Evolutionary conservation across 1,140 invertebrate genomes (phyloP).

Genomic region (Coenobita brevimanus): DNA sequence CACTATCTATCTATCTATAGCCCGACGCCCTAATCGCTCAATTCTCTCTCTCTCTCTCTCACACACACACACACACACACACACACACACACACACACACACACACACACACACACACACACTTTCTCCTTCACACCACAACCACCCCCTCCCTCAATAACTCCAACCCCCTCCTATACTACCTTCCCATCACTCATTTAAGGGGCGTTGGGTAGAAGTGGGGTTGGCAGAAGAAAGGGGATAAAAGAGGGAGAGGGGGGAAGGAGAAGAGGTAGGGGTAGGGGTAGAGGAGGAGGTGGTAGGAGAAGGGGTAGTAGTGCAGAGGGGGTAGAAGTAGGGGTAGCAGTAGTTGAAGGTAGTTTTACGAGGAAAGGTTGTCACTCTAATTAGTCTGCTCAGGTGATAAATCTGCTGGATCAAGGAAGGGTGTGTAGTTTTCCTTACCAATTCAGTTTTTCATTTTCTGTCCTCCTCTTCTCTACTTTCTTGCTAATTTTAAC

Average conservation of each 20-base stretch:
- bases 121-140: not conserved
- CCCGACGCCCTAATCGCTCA: too few relatives aligned
- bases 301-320: not conserved
- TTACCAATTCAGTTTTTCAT: too few relatives aligned
- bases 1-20: too few relatives aligned
- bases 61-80: constrained; percentile 11
- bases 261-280: not conserved
- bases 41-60: too few relatives aligned
- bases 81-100: constrained; percentile 11
- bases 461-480: too few relatives aligned
- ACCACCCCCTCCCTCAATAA: not conserved
- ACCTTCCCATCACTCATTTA: too few relatives aligned
- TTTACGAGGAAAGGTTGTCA: not conserved
- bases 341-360: not conserved
- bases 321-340: not conserved
- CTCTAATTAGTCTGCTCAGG: too few relatives aligned
- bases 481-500: too few relatives aligned
- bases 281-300: not conserved
- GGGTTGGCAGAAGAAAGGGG: not conserved
- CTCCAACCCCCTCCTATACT: not conserved
- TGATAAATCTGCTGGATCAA: too few relatives aligned
- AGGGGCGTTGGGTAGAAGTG: too few relatives aligned
- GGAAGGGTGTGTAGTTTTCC: too few relatives aligned
- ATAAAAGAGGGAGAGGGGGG: not conserved
- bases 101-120: constrained; percentile 11